These are phyloP conservation scores for Brachyalestes nurse DNA, from an alignment of 2,797 vertebrate species.

Conservation along the genomic window DNA sequence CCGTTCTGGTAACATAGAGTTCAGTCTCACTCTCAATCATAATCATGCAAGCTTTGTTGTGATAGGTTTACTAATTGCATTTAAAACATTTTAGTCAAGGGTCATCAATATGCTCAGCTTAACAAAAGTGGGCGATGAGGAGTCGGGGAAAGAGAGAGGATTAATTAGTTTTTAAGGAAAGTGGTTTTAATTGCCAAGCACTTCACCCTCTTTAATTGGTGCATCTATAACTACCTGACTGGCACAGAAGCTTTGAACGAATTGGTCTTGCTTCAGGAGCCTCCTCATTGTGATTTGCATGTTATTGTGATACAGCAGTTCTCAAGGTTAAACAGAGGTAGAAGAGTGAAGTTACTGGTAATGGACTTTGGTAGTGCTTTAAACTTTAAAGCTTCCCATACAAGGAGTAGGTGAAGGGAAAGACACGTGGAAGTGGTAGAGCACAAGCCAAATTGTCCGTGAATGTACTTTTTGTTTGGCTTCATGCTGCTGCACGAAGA, in stretches of 20 bases:
- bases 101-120: conserved; percentile 21
- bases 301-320: conserved; percentile 49
- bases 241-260: conserved; percentile 60
- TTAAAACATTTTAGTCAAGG: conserved; percentile 34
- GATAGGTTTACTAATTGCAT: conserved; percentile 57
- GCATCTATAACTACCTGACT: conserved; percentile 67
- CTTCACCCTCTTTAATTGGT: conserved; percentile 62
- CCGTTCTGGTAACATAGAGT: background rate
- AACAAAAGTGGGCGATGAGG: conserved; percentile 44
- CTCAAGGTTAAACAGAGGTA: conserved; percentile 53
- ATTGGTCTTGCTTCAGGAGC: conserved; percentile 61
- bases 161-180: conserved; percentile 67
- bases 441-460: background rate
- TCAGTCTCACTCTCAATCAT: background rate
- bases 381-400: conserved; percentile 10
- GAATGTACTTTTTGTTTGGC: background rate
- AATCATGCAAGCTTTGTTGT: conserved; percentile 42
- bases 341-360: conserved; percentile 22
- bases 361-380: conserved; percentile 17
- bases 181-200: conserved; percentile 63
- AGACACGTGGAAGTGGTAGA: background rate
- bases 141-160: conserved; percentile 36
- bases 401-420: background rate
- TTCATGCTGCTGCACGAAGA: background rate
- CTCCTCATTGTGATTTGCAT: conserved; percentile 52